These are phyloP conservation scores for Diacarnus erythraeanus DNA, from an alignment of 37 sponge, comb jelly and placozoan genomes.

Conservation along the genomic window DNA sequence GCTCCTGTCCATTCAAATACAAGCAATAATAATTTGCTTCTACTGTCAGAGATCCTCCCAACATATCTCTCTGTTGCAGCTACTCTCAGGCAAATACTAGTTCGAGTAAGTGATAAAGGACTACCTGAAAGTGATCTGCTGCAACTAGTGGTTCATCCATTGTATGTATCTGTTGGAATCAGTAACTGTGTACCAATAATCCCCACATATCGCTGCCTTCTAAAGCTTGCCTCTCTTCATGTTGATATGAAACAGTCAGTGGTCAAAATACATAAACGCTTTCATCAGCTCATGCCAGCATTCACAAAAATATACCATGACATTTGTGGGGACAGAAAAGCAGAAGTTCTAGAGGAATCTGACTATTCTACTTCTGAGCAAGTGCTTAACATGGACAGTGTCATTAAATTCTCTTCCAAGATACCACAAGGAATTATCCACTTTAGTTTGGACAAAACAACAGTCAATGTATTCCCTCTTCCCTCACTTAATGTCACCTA, in stretches of 20 bases:
- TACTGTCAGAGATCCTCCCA: conserved; percentile 5
- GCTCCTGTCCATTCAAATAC: background rate
- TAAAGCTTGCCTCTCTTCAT: conserved; percentile 17
- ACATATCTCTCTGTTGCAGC: conserved; percentile 46
- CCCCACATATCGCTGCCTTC: conserved; percentile 51
- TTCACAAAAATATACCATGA: conserved; percentile 66
- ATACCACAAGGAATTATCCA: conserved; percentile 53
- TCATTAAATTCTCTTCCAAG: conserved; percentile 38
- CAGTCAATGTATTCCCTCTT: conserved; percentile 38
- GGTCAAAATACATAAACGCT: conserved; percentile 55
- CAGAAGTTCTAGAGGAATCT: background rate
- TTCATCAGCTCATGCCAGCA: conserved; percentile 57
- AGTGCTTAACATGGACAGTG: background rate
- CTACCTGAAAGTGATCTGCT: conserved; percentile 41
- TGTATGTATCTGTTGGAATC: conserved; percentile 22
- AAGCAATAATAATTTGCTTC: background rate
- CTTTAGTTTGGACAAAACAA: conserved; percentile 25
- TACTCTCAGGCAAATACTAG: conserved; percentile 20
- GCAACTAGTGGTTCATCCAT: conserved; percentile 1
- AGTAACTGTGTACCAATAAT: background rate
- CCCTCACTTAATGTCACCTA: conserved; percentile 62
- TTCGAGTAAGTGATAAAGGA: conserved; percentile 25
- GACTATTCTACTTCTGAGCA: background rate
- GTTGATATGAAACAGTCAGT: conserved; percentile 69
- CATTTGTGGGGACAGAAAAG: conserved; percentile 11